Base-by-base conservation (phyloP, 1,140 invertebrate genomes). In the Calliphora vicina region DNA sequence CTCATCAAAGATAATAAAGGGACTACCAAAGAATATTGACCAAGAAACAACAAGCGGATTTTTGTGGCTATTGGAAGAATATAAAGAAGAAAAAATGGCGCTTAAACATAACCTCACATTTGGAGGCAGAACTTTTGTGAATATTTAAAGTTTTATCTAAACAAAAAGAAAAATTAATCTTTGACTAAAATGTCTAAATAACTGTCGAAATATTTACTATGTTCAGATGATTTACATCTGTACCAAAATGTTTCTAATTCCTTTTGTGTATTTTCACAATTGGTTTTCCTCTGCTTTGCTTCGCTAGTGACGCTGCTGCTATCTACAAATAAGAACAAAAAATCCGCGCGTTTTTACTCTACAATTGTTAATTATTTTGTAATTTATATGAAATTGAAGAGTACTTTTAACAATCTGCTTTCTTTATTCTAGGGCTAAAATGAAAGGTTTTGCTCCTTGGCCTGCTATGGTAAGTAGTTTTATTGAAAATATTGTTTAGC, bases 381-480 rank as follows among this genome's bases (percentile, higher is more conserved):
- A 42, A 35, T 35, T 43, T 35, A 6, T 17, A n/a, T 76, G 29
- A 0, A 76, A 35, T 76, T 42, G 29, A 15, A 74, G 26, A 29
- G 29, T 17, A 27, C n/a, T 23, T 71, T 25, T 71, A 50, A 23
- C 15, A 27, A 9, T 74, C 13, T 29, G 29, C 29, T 29, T 23
- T 91, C 86, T 92, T 91, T 91, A 91, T 96, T 96, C 88, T 93
- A 97, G 97, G 97, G 97, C 97, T 25, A 97, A 97, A 93, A 97
- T 97, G 96, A 97, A 97, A 93, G 96, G 96, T 87, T 98, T 97
- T 92, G 96, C 96, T 83, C 96, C 96, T 84, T 98, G 97, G 97
- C 97, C 97, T 67, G 96, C 95, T 91, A 95, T 96, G 94, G 96
- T 98, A 94, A 95, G 95, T 94, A 86, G 89, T 83, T 83, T 78